Percentiles rank a stretch among this genome's conserved stretches.
phyloP scores from a whole-genome alignment of 2,888 invertebrate genomes.

The Amblyjoppa fuscipennis region DNA sequence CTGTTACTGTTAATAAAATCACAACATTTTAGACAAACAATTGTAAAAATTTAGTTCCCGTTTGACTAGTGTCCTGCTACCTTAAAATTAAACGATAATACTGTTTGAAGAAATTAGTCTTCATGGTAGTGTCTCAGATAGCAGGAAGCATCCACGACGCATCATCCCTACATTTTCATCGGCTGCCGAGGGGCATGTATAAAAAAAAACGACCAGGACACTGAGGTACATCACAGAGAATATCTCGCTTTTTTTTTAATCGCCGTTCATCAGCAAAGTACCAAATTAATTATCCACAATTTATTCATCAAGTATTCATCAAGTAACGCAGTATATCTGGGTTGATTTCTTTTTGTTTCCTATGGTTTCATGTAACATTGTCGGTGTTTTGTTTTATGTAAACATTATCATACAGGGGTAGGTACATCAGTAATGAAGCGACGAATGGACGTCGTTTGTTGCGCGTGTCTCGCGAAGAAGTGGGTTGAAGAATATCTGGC shows the following conservation, averaged over 20 bases:
- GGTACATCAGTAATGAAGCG: constrained; percentile 60
- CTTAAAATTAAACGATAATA: not conserved
- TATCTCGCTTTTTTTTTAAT: not conserved
- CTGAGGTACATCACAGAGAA: not conserved
- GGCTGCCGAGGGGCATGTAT: not conserved
- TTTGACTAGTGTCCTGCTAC: too few relatives aligned
- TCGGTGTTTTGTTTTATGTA: constrained; percentile 34
- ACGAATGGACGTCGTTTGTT: not conserved
- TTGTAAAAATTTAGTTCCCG: too few relatives aligned
- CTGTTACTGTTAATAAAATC: too few relatives aligned
- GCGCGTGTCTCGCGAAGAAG: not conserved
- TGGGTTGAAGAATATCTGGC: not conserved
- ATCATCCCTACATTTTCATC: not conserved
- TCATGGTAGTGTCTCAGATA: not conserved
- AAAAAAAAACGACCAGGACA: not conserved
- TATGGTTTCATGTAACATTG: constrained; percentile 30
- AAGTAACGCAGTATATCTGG: constrained; percentile 11
- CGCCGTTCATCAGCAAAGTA: constrained; percentile 36
- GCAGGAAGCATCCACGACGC: not conserved
- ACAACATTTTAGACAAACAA: too few relatives aligned
- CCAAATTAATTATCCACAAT: constrained; percentile 44
- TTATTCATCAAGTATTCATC: constrained; percentile 50
- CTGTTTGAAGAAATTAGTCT: not conserved
- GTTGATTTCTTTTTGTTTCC: not conserved
- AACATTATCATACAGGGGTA: constrained; percentile 52